Percentiles rank a stretch among this genome's conserved stretches.
Conservation (phyloP, 2,888 invertebrate genomes). For the Stenolophus ochropezus region DNA sequence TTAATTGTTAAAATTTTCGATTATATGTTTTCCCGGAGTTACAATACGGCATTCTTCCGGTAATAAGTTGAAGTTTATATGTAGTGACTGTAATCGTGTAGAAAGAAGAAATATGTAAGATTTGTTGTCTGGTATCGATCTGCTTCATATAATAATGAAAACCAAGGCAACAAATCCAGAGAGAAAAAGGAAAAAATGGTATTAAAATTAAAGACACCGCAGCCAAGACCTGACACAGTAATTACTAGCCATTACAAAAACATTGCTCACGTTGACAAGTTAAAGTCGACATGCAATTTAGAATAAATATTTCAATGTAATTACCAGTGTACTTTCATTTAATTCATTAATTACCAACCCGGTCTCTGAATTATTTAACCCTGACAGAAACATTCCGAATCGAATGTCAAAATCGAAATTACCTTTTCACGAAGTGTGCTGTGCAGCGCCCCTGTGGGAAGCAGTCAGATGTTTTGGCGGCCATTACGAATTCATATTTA, state of each 20-base stretch:
- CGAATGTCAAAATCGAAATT: constrained; percentile 47
- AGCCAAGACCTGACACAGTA: constrained; percentile 44
- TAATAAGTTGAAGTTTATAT: no score
- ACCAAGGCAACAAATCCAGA: background rate
- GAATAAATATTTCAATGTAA: constrained; percentile 49
- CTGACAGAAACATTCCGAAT: constrained; percentile 25
- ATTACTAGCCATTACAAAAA: constrained; percentile 55
- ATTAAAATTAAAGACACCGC: constrained; percentile 34
- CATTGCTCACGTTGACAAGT: constrained; percentile 39
- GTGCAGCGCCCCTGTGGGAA: constrained; percentile 50
- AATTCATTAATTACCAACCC: constrained; percentile 52
- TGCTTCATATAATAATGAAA: constrained; percentile 15
- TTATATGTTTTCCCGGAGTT: no score
- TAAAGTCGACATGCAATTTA: constrained; percentile 47
- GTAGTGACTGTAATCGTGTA: no score
- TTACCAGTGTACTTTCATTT: constrained; percentile 44
- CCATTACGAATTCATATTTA: constrained; percentile 51
- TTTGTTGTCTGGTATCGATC: background rate
- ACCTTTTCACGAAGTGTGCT: constrained; percentile 41
- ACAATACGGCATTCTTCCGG: no score
- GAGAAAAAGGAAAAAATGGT: constrained; percentile 28
- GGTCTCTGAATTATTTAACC: constrained; percentile 47
- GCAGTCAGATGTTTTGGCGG: constrained; percentile 33
- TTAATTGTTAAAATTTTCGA: no score
- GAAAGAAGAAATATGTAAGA: background rate